phyloP scores from a whole-genome alignment of 1,140 invertebrate genomes.

The Medauroidea extradentata region DNA sequence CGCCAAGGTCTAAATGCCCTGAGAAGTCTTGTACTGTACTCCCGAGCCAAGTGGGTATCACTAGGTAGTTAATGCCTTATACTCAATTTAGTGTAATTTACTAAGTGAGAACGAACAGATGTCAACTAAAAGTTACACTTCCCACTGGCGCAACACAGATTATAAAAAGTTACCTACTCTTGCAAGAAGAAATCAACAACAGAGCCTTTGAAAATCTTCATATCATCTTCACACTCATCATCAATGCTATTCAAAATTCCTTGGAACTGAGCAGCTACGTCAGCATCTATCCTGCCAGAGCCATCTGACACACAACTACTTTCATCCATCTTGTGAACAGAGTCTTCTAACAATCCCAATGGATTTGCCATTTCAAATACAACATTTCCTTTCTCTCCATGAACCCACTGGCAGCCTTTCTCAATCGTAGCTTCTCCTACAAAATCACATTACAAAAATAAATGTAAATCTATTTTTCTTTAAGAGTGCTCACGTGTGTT shows the following conservation, averaged over 20 bases:
- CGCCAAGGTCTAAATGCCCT: too few relatives aligned
- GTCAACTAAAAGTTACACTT: too few relatives aligned
- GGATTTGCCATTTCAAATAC: slow-evolving; percentile 29
- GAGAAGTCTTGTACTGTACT: too few relatives aligned
- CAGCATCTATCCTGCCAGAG: slow-evolving; percentile 12
- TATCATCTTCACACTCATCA: background rate
- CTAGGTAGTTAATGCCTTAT: too few relatives aligned
- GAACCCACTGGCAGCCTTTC: slow-evolving; percentile 49
- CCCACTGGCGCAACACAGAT: too few relatives aligned
- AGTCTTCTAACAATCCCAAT: background rate
- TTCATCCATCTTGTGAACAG: background rate
- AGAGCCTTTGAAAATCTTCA: slow-evolving; percentile 9
- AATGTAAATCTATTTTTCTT: too few relatives aligned
- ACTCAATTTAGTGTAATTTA: too few relatives aligned
- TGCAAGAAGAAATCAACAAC: slow-evolving; percentile 7
- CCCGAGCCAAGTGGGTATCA: too few relatives aligned
- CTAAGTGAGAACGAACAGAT: too few relatives aligned
- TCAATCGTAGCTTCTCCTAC: slow-evolving; percentile 41
- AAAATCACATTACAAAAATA: too few relatives aligned
- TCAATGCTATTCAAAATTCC: background rate
- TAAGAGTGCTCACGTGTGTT: too few relatives aligned
- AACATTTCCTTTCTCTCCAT: slow-evolving; percentile 41
- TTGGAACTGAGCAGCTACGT: background rate
- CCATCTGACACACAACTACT: background rate
- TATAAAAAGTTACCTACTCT: too few relatives aligned